Percentiles rank a stretch among this genome's conserved stretches.
phyloP scores from a whole-genome alignment of 2,113 vertebrate genomes.

The Corythornis cristatus region DNA sequence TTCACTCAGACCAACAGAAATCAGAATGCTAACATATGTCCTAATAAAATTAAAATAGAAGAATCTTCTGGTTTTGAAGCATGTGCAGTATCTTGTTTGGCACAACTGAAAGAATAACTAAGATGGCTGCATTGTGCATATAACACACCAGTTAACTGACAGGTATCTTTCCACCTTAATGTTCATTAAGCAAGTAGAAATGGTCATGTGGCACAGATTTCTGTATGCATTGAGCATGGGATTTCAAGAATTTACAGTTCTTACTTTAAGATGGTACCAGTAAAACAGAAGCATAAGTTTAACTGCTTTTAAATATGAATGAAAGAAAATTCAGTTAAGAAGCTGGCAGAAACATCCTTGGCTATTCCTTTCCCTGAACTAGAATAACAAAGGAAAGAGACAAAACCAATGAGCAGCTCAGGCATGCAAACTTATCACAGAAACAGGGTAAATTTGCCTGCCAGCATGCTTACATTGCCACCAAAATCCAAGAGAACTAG shows the following conservation, averaged over 20 bases:
- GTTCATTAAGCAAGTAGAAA: neutral
- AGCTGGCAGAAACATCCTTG: neutral
- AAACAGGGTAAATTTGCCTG: neutral
- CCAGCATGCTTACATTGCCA: neutral
- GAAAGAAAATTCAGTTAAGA: neutral
- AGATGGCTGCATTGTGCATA: neutral
- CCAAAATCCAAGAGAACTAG: neutral
- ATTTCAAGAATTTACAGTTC: neutral
- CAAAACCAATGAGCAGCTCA: neutral
- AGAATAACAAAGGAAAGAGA: neutral
- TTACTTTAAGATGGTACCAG: neutral
- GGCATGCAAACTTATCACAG: neutral
- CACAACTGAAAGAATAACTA: neutral
- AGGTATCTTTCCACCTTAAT: neutral
- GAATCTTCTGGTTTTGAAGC: neutral
- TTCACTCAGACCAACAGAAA: neutral
- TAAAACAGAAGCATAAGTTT: neutral
- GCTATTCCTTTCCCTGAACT: neutral
- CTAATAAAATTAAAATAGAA: neutral
- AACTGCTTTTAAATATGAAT: neutral
- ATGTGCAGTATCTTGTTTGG: neutral
- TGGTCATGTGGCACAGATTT: neutral
- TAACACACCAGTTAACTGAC: neutral
- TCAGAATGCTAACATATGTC: neutral
- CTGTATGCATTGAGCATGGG: neutral